A percentile compares a stretch with the other conserved stretches of the same genome.
These are phyloP conservation scores for Lordiphosa stackelbergi DNA, from an alignment of 1,140 invertebrate species.

Conservation along the genomic window DNA sequence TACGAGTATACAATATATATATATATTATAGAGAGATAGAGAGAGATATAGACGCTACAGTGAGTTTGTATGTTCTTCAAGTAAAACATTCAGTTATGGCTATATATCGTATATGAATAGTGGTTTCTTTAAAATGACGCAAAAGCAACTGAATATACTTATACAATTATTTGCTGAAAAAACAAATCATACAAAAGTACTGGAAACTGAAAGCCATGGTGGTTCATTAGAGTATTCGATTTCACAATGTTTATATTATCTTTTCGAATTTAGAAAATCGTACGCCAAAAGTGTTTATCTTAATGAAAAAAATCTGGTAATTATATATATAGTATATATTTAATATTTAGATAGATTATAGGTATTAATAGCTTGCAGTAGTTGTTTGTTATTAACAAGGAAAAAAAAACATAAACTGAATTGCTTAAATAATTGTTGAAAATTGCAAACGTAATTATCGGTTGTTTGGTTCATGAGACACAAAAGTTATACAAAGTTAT, in stretches of 20 bases:
- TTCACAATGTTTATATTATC: conserved; percentile 38
- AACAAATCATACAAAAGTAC: conserved; percentile 64
- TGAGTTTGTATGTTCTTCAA: conserved; percentile 35
- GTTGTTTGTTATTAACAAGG: conserved; percentile 19
- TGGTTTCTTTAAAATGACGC: conserved; percentile 19
- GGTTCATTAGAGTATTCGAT: conserved; percentile 42
- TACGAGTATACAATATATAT: conserved; percentile 30
- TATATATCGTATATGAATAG: conserved; percentile 27
- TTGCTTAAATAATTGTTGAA: conserved; percentile 73
- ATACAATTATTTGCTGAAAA: conserved; percentile 62
- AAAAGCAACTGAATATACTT: conserved; percentile 60
- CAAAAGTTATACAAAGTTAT: conserved; percentile 30
- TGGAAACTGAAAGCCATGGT: conserved; percentile 67
- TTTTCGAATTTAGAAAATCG: conserved; percentile 51
- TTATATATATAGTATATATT: conserved; percentile 38
- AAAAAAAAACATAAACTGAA: conserved; percentile 59
- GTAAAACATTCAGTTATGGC: conserved; percentile 58
- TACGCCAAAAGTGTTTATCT: conserved; percentile 75
- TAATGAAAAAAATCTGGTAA: conserved; percentile 72
- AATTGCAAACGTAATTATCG: conserved; percentile 74
- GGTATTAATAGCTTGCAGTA: conserved; percentile 64
- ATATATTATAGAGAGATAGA: conserved; percentile 10
- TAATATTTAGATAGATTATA: conserved; percentile 30
- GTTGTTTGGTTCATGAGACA: conserved; percentile 14
- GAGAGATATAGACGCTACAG: conserved; percentile 25